Evolutionary conservation across 2,113 vertebrate species (phyloP), one percentile per base, ranked within the genome.

Genomic region (Todiramphus saurophagus): DNA sequence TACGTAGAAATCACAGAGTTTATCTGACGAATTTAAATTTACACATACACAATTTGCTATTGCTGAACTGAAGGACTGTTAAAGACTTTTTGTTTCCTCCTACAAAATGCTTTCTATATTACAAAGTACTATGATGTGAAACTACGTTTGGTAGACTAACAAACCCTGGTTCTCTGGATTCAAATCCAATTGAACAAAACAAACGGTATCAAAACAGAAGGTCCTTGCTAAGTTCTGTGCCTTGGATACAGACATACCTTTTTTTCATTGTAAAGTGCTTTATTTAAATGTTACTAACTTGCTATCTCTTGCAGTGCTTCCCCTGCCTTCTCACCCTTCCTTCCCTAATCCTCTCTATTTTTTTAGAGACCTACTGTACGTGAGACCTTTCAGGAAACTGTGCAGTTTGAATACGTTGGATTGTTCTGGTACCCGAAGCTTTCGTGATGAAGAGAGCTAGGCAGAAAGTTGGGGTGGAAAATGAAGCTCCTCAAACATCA

Each of bases 381-480:
- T 50, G 79, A 94, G 80, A 72, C 87, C 21, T 82, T 69, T 62
- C 60, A 73, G 89, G 84, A 88, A 9, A 21, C 76, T 35, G 20
- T 66, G 59, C 74, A 14, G 48, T 48, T 84, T 37, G 33, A 51
- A 20, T 77, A 39, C 56, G 0, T 87, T 0, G 1, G 21, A 55
- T 46, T 1, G 4, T 35, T 83, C 11, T 31, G 31, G 51, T 55
- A 64, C 43, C 37, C 30, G 90, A 85, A 90, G 43, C 94, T 85
- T 89, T 25, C 95, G 98, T 30, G 43, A 99, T 99, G 99, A 99
- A 99, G 97, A 98, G 98, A 97, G 97, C 95, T 90, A 97, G 90
- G 84, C 94, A 98, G 72, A 96, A 96, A 83, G 73, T 91, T 83
- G 96, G 64, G 48, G 72, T 73, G 75, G 98, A 97, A 91, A 97